phyloP scores from a whole-genome alignment of 1,140 invertebrate species.

The Meloidogyne floridensis region DNA sequence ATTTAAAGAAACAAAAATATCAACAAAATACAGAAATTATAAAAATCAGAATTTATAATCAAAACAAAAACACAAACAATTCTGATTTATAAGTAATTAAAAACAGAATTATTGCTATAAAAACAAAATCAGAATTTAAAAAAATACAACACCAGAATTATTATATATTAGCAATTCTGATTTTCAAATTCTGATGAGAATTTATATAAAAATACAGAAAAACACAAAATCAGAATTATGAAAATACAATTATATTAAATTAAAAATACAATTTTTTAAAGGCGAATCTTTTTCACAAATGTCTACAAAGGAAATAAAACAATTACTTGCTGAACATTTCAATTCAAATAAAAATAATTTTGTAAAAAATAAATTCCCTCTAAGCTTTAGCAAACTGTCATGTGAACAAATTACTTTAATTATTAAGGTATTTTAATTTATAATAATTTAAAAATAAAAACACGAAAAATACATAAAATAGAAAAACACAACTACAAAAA shows the following conservation, averaged over 20 bases:
- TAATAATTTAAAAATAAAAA: neutral
- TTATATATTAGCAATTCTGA: no score
- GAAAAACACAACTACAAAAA: no score
- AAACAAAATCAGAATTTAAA: neutral
- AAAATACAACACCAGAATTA: no score
- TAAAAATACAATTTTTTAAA: neutral
- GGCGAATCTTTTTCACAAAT: neutral
- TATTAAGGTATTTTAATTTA: neutral
- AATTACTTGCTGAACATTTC: neutral
- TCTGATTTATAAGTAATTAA: no score
- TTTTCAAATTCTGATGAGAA: no score
- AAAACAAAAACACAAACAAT: neutral
- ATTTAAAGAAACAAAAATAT: neutral
- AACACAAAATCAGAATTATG: neutral
- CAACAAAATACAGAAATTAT: neutral
- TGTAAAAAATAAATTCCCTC: neutral
- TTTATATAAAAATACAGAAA: no score
- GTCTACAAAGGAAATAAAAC: neutral
- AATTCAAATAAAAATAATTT: neutral
- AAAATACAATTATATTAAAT: neutral
- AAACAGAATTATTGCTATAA: neutral
- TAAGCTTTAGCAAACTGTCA: neutral
- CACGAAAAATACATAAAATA: slow-evolving; percentile 10
- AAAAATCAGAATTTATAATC: neutral
- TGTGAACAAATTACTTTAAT: slow-evolving; percentile 3